These are phyloP conservation scores for Linyphia triangularis DNA, from an alignment of 2,888 invertebrate genomes.

Conservation along the genomic window DNA sequence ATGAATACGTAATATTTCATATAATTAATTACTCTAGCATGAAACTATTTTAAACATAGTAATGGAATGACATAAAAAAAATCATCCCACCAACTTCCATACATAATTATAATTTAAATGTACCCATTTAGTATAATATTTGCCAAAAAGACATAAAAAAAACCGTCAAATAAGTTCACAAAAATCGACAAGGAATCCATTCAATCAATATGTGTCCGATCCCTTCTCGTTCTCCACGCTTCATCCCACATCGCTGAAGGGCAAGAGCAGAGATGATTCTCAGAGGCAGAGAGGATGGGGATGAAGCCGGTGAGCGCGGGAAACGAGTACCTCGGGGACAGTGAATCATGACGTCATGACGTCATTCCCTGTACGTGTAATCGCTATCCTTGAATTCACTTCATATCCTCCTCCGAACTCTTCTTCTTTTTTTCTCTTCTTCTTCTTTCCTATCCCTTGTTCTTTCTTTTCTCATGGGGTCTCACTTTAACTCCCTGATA, in stretches of 20 bases:
- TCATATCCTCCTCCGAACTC: conserved; percentile 35
- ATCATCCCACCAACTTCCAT: too few species aligned
- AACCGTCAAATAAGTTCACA: too few species aligned
- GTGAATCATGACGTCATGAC: conserved; percentile 59
- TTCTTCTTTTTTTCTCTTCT: background rate
- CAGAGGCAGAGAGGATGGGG: conserved; percentile 1
- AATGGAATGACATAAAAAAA: too few species aligned
- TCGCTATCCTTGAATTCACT: conserved; percentile 51
- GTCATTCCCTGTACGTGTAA: conserved; percentile 60
- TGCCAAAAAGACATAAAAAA: too few species aligned
- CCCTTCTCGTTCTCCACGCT: background rate
- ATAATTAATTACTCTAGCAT: too few species aligned
- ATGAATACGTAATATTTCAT: too few species aligned
- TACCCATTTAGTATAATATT: too few species aligned
- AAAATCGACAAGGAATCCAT: too few species aligned
- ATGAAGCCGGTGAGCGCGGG: background rate
- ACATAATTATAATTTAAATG: too few species aligned
- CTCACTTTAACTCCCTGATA: background rate
- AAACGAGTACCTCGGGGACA: conserved; percentile 57
- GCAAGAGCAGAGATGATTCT: background rate
- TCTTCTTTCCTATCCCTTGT: background rate
- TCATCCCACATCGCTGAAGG: background rate
- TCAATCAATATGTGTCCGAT: background rate
- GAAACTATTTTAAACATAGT: too few species aligned
- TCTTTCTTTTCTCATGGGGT: background rate